Base-by-base conservation (phyloP, 2,888 invertebrate species). In the Neoaliturus tenellus region DNA sequence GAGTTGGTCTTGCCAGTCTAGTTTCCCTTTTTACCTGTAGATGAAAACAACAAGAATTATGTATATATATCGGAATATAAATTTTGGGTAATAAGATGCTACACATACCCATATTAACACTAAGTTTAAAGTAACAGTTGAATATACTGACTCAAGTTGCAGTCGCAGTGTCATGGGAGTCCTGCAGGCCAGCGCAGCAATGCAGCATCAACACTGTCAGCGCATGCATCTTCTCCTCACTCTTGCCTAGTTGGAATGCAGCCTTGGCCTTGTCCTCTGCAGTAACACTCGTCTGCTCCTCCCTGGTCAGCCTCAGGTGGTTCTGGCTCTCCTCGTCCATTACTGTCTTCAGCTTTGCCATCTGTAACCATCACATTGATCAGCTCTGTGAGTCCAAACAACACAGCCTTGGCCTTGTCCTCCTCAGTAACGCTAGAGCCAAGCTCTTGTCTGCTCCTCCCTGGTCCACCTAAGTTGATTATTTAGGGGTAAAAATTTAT, bases 191-290 rank as follows among this genome's bases (percentile, higher is more conserved):
- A 3, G 98, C 96, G 91, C 98, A 99, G 91, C 98, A 97, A 91
- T 98, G 98, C 87, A 99, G 92, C 95, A 98, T 96, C 86, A 98
- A 93, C 81, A 98, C 96, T 78, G 98, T 97, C 85, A 99, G 92
- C 0, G 98, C 97, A 90, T 97, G 97, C 8, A 98, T 96, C 88
- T 97, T 95, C 86, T 96, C 95, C 89, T 98, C 98, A 62, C 96
- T 95, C 89, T 95, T 94, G 87, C 90, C 90, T 39, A 92, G 90
- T 35, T 92, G 88, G 87, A 92, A 91, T 0, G 92, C 91, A 80
- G 91, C 85, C 87, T 90, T 91, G 1, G 91, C 89, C 86, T 91
- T 91, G 85, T 91, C 91, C n/a, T 90, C 90, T 83, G 91, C 81
- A 55, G 90, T 90, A 23, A 88, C 87, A 0, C 88, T 87, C 20